phyloP scores from a whole-genome alignment of 2,888 invertebrate genomes.

The Agrochola lychnidis region DNA sequence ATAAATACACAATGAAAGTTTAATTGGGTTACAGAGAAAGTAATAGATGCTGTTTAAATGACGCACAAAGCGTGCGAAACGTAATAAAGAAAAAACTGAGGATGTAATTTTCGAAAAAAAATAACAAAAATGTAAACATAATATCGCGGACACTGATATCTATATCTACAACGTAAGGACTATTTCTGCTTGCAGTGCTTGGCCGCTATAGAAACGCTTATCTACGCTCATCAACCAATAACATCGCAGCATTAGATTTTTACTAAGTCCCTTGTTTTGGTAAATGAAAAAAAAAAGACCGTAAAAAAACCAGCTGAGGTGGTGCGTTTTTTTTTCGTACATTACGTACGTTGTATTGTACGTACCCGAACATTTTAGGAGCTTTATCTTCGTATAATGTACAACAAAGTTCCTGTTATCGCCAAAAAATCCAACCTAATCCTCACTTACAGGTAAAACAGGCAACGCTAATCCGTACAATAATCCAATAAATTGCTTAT shows the following conservation, averaged over 20 bases:
- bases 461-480: constrained; percentile 76
- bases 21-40: constrained; percentile 29
- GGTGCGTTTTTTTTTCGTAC: no score
- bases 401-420: constrained; percentile 43
- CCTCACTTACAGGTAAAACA: constrained; percentile 67
- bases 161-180: no score
- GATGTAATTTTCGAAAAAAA: neutral
- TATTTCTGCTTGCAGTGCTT: no score
- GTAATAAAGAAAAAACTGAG: neutral
- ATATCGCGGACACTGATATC: neutral
- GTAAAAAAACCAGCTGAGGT: no score
- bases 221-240: no score
- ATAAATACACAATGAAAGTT: constrained; percentile 8
- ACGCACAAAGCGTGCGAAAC: constrained; percentile 1
- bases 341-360: neutral
- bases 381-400: constrained; percentile 25
- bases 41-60: neutral
- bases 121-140: neutral
- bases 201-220: no score
- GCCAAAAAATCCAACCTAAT: constrained; percentile 54
- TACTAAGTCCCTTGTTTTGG: no score
- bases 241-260: no score
- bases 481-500: constrained; percentile 88
- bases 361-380: constrained; percentile 3
- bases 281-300: no score